phyloP scores from a whole-genome alignment of 1,140 invertebrate genomes.

The Platyscapa corneri region DNA sequence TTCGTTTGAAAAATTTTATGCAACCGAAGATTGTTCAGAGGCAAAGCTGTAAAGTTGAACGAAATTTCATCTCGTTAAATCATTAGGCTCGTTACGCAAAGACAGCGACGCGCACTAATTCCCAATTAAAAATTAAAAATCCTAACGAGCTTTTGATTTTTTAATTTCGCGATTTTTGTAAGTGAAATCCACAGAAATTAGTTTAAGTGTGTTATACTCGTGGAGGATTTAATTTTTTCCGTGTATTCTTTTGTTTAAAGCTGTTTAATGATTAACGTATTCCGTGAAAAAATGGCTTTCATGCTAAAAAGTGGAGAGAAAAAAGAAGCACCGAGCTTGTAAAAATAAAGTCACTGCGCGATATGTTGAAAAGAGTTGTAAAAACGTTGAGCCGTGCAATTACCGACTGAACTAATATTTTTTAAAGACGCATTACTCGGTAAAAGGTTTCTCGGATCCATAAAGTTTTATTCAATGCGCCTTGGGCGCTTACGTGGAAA shows the following conservation, averaged over 20 bases:
- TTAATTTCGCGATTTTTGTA: neutral
- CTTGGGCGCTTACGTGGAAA: conserved; percentile 31
- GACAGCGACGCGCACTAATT: too few relatives aligned
- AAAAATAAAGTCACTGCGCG: conserved; percentile 12
- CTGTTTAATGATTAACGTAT: neutral
- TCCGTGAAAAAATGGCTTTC: conserved; percentile 1
- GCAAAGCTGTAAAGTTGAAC: too few relatives aligned
- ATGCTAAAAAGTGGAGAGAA: neutral
- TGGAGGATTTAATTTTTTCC: neutral
- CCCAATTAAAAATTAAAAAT: too few relatives aligned
- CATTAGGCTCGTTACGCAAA: too few relatives aligned
- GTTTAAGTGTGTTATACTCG: neutral
- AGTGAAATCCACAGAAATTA: neutral
- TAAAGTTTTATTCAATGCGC: conserved; percentile 35
- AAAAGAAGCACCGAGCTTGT: neutral
- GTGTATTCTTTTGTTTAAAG: neutral
- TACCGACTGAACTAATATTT: conserved; percentile 29
- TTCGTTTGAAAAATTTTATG: too few relatives aligned
- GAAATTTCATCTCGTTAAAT: too few relatives aligned
- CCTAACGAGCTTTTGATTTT: too few relatives aligned
- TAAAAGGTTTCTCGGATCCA: conserved; percentile 45
- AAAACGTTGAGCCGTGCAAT: conserved; percentile 16
- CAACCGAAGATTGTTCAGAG: too few relatives aligned
- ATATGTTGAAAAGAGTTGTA: conserved; percentile 6
- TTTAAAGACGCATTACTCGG: conserved; percentile 34